Conservation (phyloP, 2,797 vertebrate species). For the Poeciliopsis paucimaculata region DNA sequence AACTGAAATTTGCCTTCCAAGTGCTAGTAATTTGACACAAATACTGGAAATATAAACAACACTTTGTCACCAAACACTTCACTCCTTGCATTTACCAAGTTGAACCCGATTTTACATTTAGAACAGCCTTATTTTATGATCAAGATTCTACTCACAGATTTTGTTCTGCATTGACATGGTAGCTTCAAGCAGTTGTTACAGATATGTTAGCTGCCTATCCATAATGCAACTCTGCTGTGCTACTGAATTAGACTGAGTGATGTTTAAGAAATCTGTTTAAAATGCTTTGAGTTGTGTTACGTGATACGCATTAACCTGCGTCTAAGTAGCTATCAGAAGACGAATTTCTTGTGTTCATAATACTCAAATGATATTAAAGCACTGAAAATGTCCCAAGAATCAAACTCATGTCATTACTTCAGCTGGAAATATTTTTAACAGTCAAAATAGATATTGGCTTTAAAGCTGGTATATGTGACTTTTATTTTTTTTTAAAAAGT, state of each 20-base stretch:
- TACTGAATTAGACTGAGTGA: not conserved
- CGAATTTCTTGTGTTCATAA: no score
- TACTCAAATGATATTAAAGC: not conserved
- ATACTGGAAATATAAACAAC: slow-evolving; percentile 7
- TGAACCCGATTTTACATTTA: not conserved
- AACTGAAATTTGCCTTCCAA: slow-evolving; percentile 30
- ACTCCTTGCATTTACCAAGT: slow-evolving; percentile 9
- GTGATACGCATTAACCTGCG: not conserved
- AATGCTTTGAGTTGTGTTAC: not conserved
- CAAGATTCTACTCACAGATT: not conserved
- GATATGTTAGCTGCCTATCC: not conserved
- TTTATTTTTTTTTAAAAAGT: no score
- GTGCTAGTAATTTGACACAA: not conserved
- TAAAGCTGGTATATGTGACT: not conserved
- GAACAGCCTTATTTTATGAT: not conserved
- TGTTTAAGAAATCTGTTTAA: not conserved
- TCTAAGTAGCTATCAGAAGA: not conserved
- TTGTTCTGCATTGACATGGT: not conserved
- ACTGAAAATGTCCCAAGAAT: not conserved
- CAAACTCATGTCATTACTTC: not conserved
- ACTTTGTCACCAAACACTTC: slow-evolving; percentile 16
- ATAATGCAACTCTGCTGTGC: not conserved
- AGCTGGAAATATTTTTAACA: not conserved
- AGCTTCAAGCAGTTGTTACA: not conserved
- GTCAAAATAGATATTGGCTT: not conserved